Evolutionary conservation across 2,888 invertebrate genomes (phyloP).

Genomic region (Bembecia ichneumoniformis): DNA sequence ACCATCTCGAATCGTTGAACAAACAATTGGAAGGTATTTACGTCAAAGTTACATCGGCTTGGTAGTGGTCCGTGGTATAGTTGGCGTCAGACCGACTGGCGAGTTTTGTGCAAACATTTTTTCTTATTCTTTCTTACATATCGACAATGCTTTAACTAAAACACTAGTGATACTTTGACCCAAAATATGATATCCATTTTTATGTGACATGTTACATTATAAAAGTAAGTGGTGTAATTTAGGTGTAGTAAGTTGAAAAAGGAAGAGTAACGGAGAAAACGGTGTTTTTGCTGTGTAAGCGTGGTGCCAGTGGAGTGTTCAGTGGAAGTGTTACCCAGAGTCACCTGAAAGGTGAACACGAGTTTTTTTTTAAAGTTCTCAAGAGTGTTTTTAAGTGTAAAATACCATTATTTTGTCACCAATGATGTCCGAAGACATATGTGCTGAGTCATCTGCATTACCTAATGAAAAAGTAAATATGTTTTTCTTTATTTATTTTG

Average conservation of each 20-base stretch:
- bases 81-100: constrained; percentile 33
- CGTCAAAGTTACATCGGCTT: constrained; percentile 60
- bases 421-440: constrained; percentile 13
- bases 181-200: constrained; percentile 30
- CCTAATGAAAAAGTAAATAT: constrained; percentile 60
- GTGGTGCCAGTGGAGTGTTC: constrained; percentile 53
- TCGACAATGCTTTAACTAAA: constrained; percentile 73
- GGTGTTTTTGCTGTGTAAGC: constrained; percentile 41
- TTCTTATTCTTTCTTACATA: constrained; percentile 42
- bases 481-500: constrained; percentile 44
- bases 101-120: constrained; percentile 36
- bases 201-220: constrained; percentile 53
- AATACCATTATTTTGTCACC: constrained; percentile 26
- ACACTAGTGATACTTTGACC: constrained; percentile 56
- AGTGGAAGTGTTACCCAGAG: constrained; percentile 34
- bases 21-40: constrained; percentile 85
- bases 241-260: constrained; percentile 45
- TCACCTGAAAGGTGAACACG: constrained; percentile 5
- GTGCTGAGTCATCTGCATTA: constrained; percentile 25
- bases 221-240: constrained; percentile 59
- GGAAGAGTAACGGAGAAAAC: constrained; percentile 36
- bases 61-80: constrained; percentile 53
- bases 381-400: constrained; percentile 35
- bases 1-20: constrained; percentile 80
- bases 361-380: constrained; percentile 17